phyloP scores from a whole-genome alignment of 2,888 invertebrate species.

The Drosophila sordidula region DNA sequence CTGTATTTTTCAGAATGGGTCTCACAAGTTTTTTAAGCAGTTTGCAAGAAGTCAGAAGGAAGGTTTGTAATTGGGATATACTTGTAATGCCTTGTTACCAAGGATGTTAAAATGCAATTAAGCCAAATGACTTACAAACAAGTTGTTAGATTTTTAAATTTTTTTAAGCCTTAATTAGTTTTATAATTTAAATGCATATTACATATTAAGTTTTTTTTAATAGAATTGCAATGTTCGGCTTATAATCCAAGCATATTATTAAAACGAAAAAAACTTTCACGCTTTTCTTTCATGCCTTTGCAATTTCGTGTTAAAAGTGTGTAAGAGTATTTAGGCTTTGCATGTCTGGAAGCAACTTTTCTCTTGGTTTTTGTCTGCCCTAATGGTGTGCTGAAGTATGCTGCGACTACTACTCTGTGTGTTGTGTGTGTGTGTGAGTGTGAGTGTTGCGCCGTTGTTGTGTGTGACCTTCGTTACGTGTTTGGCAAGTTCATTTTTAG shows the following conservation, averaged over 20 bases:
- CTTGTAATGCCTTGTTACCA: too few relatives aligned
- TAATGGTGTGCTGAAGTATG: constrained; percentile 62
- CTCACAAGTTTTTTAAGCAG: background rate
- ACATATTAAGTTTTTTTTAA: background rate
- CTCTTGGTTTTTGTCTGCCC: constrained; percentile 20
- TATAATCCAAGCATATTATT: too few relatives aligned
- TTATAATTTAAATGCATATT: background rate
- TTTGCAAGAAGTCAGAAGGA: background rate
- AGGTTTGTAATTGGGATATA: too few relatives aligned
- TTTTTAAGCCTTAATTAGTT: too few relatives aligned
- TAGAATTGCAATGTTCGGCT: background rate
- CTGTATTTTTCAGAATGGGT: constrained; percentile 2
- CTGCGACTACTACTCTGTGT: constrained; percentile 23
- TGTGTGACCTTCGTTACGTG: constrained; percentile 80
- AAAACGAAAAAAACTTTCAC: too few relatives aligned
- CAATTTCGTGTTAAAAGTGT: background rate
- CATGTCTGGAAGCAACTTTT: constrained; percentile 1
- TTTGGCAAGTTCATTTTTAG: constrained; percentile 80
- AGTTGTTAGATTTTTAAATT: too few relatives aligned
- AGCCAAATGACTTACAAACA: too few relatives aligned
- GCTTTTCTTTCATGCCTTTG: background rate
- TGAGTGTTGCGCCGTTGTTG: constrained; percentile 36
- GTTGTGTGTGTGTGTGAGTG: constrained; percentile 21
- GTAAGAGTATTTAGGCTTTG: constrained; percentile 31
- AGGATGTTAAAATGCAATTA: too few relatives aligned